These are phyloP conservation scores for Scaptomyza flava DNA, from an alignment of 2,888 invertebrate genomes.

Conservation along the genomic window DNA sequence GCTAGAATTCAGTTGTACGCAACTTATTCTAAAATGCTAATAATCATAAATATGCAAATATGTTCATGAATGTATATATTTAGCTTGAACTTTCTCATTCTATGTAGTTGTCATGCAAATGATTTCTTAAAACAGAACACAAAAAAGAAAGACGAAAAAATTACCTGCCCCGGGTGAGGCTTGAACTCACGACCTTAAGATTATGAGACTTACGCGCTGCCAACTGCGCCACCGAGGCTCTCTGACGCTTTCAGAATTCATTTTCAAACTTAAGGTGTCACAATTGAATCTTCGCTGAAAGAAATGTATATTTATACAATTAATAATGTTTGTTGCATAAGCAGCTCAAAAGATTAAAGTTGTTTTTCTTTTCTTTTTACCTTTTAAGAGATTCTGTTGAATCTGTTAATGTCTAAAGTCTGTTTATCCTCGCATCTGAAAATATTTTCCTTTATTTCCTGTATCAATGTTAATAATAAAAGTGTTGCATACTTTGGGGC, in stretches of 20 bases:
- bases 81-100: neutral
- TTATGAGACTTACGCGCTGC: constrained; percentile 85
- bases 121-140: too few species aligned
- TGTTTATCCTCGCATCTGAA: too few species aligned
- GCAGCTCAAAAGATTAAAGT: too few species aligned
- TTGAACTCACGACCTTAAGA: constrained; percentile 84
- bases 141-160: neutral
- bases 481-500: neutral
- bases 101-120: constrained; percentile 4
- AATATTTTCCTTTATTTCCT: too few species aligned
- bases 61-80: neutral
- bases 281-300: neutral
- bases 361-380: too few species aligned
- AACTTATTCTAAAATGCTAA: neutral
- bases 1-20: neutral
- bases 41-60: neutral
- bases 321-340: neutral
- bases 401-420: too few species aligned
- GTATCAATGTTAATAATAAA: neutral
- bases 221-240: constrained; percentile 84
- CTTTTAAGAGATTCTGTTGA: too few species aligned
- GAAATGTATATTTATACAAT: neutral
- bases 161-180: constrained; percentile 73
- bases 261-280: neutral
- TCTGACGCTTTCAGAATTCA: constrained; percentile 5